phyloP scores from a whole-genome alignment of 2,113 vertebrate species.

The Orycteropus afer region DNA sequence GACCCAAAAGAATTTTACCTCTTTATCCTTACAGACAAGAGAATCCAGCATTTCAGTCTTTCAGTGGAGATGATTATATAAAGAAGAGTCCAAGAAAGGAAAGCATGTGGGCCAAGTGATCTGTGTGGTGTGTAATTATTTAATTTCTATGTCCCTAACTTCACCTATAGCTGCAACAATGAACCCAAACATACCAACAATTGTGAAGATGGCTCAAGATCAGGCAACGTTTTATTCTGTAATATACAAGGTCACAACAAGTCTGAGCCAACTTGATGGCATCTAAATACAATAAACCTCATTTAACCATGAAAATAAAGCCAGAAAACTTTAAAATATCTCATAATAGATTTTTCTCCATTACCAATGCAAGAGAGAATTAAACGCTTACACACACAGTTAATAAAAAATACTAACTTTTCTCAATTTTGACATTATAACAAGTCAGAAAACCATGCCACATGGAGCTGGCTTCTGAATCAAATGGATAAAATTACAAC shows the following conservation, averaged over 20 bases:
- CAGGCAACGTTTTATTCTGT: neutral
- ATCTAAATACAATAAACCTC: neutral
- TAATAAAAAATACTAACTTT: neutral
- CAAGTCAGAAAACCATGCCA: neutral
- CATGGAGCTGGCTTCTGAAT: neutral
- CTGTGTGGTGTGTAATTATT: neutral
- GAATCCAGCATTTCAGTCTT: neutral
- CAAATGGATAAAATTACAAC: neutral
- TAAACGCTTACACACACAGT: neutral
- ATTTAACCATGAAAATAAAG: neutral
- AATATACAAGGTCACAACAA: neutral
- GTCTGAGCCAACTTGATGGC: neutral
- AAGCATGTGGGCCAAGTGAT: neutral
- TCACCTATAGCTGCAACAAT: neutral
- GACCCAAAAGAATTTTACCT: neutral
- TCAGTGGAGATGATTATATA: neutral
- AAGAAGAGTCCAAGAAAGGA: neutral
- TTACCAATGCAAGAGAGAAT: neutral
- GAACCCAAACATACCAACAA: neutral
- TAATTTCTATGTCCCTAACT: neutral
- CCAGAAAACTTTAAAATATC: neutral
- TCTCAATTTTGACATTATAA: neutral
- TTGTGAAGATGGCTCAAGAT: neutral
- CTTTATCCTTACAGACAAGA: neutral
- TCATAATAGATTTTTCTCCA: neutral